Conservation (phyloP, 2,113 vertebrate species). For the Agapornis roseicollis region DNA sequence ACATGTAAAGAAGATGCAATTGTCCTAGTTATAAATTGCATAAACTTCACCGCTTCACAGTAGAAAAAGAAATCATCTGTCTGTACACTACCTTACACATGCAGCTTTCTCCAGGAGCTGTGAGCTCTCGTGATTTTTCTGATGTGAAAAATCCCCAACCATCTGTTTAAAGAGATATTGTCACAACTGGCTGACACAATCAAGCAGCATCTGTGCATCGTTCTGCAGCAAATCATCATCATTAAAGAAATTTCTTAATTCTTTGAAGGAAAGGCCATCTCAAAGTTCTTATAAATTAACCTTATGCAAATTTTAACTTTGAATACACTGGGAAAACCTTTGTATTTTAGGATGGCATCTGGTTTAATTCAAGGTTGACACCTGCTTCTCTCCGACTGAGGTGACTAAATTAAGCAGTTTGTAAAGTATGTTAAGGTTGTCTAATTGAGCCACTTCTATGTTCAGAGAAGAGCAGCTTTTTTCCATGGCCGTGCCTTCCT, state of each 20-base stretch:
- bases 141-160: neutral
- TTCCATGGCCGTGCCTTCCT: neutral
- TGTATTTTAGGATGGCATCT: neutral
- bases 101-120: neutral
- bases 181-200: neutral
- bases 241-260: neutral
- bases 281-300: neutral
- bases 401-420: neutral
- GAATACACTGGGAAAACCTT: neutral
- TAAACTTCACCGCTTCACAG: neutral
- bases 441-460: neutral
- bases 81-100: neutral
- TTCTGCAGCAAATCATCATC: neutral
- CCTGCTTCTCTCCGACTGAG: neutral
- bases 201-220: neutral
- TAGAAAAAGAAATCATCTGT: neutral
- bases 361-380: neutral
- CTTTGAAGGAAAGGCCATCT: neutral
- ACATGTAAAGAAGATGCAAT: neutral
- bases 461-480: neutral
- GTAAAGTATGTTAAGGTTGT: neutral
- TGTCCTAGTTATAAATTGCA: neutral
- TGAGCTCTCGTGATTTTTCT: rapidly evolving
- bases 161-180: neutral
- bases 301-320: neutral